Base-by-base conservation (phyloP, 2,888 invertebrate genomes). In the Drosophila rellima region DNA sequence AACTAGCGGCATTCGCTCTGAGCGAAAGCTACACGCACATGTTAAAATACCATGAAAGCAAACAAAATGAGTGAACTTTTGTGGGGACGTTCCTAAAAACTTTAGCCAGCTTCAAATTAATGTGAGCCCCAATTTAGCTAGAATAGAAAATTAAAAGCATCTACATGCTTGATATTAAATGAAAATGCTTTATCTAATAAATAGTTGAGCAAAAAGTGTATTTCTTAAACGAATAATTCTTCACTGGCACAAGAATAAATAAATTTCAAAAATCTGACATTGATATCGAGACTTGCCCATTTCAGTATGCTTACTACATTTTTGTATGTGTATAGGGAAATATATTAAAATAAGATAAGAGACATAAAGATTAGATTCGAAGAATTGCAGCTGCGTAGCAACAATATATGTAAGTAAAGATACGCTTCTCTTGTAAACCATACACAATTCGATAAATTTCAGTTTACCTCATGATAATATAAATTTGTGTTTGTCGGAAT, bases 1-100 rank as follows among this genome's bases (percentile, higher is more conserved):
- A 37, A 15, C 8, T 20, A 6, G 54, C 45, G 37, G 37, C 8
- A 8, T 29, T 18, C 20, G 52, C 48, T 57, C 61, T 55, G 50
- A 72, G 62, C 59, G 73, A 72, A 63, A 60, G 71, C 72, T 66
- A 39, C 26, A 44, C 52, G 60, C 66, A 71, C 56, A 50, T 67
- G 66, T 17, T 44, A 18, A 42, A 37, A 37, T 18, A 48, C 3
- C 10, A n/a, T n/a, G 1, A 23, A 57, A 17, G 10, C 37, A 47
- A 47, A 50, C 15, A 37, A 26, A 13, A 20, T 56, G 50, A 37
- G 33, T 35, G 10, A 23, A 37, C 26, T n/a, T n/a, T 33, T 0
- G 3, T 18, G 6, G 2, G 10, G 45, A 37, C 50, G 39, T 39
- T 39, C 39, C 39, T 10, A 40, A n/a, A 57, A 40, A 1, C 48